phyloP scores from a whole-genome alignment of 1,140 invertebrate species.

The Drosophila bifasciata region DNA sequence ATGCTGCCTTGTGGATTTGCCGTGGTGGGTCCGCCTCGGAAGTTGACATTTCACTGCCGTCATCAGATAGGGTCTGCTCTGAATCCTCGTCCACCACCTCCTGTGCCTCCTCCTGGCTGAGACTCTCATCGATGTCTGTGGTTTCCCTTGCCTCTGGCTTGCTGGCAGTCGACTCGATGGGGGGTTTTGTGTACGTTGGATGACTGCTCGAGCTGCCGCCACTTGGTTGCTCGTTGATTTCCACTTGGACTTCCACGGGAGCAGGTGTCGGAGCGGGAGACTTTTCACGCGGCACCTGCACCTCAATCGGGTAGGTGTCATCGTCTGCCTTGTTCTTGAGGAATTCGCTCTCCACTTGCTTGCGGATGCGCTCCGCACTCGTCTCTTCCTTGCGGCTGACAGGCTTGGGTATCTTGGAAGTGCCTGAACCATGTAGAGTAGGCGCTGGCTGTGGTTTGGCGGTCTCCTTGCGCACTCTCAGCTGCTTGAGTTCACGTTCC shows the following conservation, averaged over 20 bases:
- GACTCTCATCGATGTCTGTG: constrained; percentile 68
- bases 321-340: constrained; percentile 51
- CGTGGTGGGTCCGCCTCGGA: constrained; percentile 44
- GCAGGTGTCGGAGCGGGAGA: constrained; percentile 1
- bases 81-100: constrained; percentile 6
- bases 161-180: background rate
- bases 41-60: constrained; percentile 32
- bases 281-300: constrained; percentile 20
- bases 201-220: constrained; percentile 47
- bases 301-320: constrained; percentile 68
- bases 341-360: constrained; percentile 62
- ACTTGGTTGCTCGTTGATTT: constrained; percentile 38
- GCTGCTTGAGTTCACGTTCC: constrained; percentile 59
- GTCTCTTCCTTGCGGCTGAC: constrained; percentile 39
- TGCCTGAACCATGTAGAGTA: background rate
- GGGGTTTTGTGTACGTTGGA: constrained; percentile 44
- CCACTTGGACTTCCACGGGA: constrained; percentile 27
- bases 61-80: constrained; percentile 31
- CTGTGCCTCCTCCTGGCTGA: constrained; percentile 51
- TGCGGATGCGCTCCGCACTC: constrained; percentile 53
- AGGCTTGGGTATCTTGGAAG: constrained; percentile 63
- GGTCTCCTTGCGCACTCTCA: constrained; percentile 16
- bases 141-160: constrained; percentile 37
- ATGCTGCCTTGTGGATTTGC: constrained; percentile 12
- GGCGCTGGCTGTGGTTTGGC: background rate